Evolutionary conservation across 2,797 vertebrate genomes (phyloP).

Genomic region (Tamandua tetradactyla): DNA sequence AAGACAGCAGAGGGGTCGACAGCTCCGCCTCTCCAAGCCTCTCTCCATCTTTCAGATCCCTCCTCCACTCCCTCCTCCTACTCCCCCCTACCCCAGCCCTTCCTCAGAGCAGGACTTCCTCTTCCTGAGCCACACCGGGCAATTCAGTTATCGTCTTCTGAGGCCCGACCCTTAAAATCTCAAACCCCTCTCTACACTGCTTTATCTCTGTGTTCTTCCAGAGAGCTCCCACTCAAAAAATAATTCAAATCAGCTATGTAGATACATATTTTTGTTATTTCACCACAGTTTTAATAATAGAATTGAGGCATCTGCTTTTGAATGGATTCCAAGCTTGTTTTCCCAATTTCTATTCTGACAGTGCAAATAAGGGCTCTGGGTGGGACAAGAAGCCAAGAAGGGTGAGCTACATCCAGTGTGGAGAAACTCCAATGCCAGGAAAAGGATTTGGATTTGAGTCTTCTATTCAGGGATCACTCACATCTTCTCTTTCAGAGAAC

Average conservation of each 20-base stretch:
- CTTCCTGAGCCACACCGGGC: not conserved
- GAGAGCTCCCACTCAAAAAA: not conserved
- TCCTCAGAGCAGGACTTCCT: not conserved
- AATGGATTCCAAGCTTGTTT: not conserved
- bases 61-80: not conserved
- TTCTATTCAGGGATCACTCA: not conserved
- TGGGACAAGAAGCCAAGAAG: not conserved
- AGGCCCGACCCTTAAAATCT: not conserved
- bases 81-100: not conserved
- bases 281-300: not conserved
- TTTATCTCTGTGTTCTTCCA: not conserved
- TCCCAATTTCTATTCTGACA: not conserved
- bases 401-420: not conserved
- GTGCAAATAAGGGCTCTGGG: not conserved
- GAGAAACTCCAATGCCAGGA: not conserved
- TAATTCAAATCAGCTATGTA: not conserved
- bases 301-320: not conserved
- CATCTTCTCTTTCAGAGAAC: not conserved
- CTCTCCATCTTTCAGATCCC: not conserved
- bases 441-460: not conserved
- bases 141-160: not conserved
- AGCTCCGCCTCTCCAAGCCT: not conserved
- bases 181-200: not conserved
- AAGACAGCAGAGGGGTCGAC: not conserved
- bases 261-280: not conserved